phyloP scores from a whole-genome alignment of 2,888 invertebrate genomes.

The Hyppa rectilinea region DNA sequence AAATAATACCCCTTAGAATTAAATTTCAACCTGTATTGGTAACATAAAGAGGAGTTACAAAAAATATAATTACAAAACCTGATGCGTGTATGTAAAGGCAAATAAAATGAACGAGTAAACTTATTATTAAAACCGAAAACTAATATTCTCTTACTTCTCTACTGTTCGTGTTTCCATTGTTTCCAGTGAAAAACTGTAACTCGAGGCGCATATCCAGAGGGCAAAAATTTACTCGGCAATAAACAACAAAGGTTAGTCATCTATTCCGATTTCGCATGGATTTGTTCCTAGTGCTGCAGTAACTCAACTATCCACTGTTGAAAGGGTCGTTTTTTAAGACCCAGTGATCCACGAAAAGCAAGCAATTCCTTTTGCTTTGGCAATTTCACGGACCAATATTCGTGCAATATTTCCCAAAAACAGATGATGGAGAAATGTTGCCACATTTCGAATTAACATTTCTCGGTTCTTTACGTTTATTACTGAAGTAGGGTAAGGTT shows the following conservation, averaged over 20 bases:
- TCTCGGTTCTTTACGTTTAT: background rate
- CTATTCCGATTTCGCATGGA: conserved; percentile 11
- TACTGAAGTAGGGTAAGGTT: too few species aligned
- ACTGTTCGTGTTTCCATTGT: too few species aligned
- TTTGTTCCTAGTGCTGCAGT: background rate
- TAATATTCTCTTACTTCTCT: too few species aligned
- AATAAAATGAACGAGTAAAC: too few species aligned
- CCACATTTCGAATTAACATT: background rate
- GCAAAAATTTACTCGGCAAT: background rate
- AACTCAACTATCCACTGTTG: background rate
- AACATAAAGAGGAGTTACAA: too few species aligned
- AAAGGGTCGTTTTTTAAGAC: background rate
- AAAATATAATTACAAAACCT: too few species aligned
- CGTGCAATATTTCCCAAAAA: background rate
- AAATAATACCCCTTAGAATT: too few species aligned
- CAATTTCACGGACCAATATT: background rate
- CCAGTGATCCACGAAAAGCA: conserved; percentile 1
- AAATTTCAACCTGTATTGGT: too few species aligned
- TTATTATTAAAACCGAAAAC: too few species aligned
- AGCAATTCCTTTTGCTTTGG: conserved; percentile 1
- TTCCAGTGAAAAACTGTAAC: too few species aligned
- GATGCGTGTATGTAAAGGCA: too few species aligned
- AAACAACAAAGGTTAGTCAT: background rate
- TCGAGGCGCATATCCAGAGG: background rate
- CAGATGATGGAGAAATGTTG: background rate